Conservation (phyloP, 2,888 invertebrate genomes). For the Xylota sylvarum region DNA sequence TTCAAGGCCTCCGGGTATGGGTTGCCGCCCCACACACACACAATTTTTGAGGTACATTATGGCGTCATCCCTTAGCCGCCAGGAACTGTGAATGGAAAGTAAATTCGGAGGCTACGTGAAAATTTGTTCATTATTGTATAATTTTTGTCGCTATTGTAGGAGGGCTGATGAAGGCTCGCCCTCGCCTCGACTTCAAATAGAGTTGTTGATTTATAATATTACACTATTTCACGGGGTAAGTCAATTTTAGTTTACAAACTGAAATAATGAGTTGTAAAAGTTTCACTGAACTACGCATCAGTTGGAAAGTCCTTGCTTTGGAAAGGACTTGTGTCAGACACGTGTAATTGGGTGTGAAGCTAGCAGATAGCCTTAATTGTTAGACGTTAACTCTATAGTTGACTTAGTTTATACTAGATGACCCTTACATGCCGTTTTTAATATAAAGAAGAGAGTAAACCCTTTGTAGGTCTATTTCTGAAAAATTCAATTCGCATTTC, state of each 20-base stretch:
- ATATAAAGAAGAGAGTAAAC: no score
- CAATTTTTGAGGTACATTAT: constrained; percentile 41
- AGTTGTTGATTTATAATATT: constrained; percentile 3
- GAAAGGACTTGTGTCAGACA: no score
- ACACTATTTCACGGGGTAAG: constrained; percentile 5
- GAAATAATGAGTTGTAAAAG: background rate
- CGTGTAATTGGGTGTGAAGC: no score
- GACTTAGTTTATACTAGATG: no score
- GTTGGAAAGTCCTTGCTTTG: no score
- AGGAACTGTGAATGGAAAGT: constrained; percentile 64
- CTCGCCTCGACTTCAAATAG: constrained; percentile 1
- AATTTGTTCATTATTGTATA: constrained; percentile 59
- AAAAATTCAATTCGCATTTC: no score
- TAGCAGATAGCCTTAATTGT: no score
- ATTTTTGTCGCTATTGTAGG: constrained; percentile 38
- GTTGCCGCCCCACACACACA: constrained; percentile 12
- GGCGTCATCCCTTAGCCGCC: constrained; percentile 36
- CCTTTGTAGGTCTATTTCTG: no score
- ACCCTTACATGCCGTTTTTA: no score
- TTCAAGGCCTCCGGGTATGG: constrained; percentile 55
- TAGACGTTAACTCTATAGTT: no score
- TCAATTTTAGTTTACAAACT: background rate
- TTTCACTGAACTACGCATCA: no score
- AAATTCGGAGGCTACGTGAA: constrained; percentile 70
- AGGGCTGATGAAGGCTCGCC: constrained; percentile 22